Conservation (phyloP, 2,113 vertebrate species). For the Daubentonia madagascariensis region DNA sequence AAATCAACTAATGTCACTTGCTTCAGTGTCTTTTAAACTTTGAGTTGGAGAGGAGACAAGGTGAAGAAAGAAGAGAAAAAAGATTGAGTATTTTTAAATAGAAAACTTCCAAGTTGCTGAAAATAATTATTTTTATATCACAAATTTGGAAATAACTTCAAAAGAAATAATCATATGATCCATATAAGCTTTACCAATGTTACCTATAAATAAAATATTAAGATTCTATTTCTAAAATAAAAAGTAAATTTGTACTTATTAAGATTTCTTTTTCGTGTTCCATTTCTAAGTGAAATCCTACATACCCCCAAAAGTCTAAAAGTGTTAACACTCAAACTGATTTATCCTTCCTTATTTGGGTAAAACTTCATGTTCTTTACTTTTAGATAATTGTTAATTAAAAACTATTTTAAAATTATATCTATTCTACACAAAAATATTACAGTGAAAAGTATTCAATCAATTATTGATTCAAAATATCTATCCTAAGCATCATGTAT, state of each 20-base stretch:
- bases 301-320: background rate
- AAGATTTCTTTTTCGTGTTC: background rate
- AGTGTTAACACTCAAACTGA: background rate
- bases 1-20: background rate
- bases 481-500: background rate
- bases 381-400: background rate
- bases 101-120: background rate
- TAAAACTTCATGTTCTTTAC: background rate
- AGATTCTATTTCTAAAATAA: background rate
- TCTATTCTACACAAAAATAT: background rate
- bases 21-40: constrained; percentile 2
- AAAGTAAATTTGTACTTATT: constrained; percentile 5
- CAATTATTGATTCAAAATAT: background rate
- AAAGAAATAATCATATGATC: background rate
- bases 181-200: background rate
- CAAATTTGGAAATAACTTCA: constrained; percentile 4
- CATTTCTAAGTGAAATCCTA: background rate
- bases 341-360: background rate
- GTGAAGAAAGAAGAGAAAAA: background rate
- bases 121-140: background rate
- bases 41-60: background rate
- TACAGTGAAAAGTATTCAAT: background rate
- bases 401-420: background rate
- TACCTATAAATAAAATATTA: background rate
- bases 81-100: background rate